Conservation (phyloP, 2,888 invertebrate species). For the Epiblema foenella region DNA sequence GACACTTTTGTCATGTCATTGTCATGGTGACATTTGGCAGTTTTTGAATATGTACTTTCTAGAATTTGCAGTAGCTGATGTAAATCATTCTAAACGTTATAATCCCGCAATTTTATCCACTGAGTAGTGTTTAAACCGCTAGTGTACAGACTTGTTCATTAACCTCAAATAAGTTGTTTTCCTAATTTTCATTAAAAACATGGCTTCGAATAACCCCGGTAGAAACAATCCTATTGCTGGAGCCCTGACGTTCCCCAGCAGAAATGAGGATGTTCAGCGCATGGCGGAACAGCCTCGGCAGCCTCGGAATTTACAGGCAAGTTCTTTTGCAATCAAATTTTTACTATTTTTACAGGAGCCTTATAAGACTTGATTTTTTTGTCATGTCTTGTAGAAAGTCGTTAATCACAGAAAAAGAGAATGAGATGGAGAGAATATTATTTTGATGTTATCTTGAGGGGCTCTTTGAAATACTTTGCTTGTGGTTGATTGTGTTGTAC, state of each 20-base stretch:
- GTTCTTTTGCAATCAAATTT: not conserved
- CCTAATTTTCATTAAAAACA: conserved; percentile 49
- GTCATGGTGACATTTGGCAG: conserved; percentile 13
- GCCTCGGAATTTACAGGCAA: conserved; percentile 73
- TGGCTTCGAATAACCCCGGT: conserved; percentile 64
- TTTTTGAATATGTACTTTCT: conserved; percentile 11
- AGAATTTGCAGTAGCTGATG: conserved; percentile 30
- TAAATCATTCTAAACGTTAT: conserved; percentile 34
- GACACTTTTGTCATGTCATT: not conserved
- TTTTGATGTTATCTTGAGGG: no score
- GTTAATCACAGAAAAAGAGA: no score
- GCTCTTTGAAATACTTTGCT: no score
- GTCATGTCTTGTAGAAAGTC: not conserved
- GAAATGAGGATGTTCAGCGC: conserved; percentile 52
- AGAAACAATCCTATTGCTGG: conserved; percentile 57
- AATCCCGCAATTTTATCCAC: not conserved
- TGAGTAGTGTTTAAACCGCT: conserved; percentile 1
- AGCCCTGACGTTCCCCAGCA: conserved; percentile 59
- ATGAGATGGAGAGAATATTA: no score
- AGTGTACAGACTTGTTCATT: conserved; percentile 15
- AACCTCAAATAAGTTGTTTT: conserved; percentile 23
- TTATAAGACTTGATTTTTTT: not conserved
- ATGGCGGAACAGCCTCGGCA: conserved; percentile 66
- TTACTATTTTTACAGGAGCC: not conserved
- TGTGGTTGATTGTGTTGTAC: not conserved